Evolutionary conservation across 2,797 vertebrate species (phyloP).

Genomic region (Merluccius polli): DNA sequence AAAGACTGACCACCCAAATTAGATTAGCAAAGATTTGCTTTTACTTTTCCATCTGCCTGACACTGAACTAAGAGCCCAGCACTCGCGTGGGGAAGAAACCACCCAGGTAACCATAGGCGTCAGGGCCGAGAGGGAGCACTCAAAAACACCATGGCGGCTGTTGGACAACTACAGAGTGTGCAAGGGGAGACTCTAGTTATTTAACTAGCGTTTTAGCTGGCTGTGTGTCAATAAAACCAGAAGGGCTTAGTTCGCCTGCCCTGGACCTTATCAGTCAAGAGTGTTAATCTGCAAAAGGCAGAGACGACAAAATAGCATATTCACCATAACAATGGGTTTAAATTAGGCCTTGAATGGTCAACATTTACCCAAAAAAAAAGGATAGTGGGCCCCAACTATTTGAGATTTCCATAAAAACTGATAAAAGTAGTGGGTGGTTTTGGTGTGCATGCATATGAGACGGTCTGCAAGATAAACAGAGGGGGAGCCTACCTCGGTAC

Average conservation of each 20-base stretch:
- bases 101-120: background rate
- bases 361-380: constrained; percentile 51
- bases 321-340: constrained; percentile 41
- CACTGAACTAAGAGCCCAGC: constrained; percentile 26
- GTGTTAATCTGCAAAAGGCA: constrained; percentile 46
- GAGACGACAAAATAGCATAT: constrained; percentile 39
- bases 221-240: constrained; percentile 20
- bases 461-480: background rate
- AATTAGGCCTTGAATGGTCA: constrained; percentile 35
- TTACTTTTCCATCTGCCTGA: constrained; percentile 35
- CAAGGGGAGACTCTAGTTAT: background rate
- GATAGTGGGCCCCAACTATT: constrained; percentile 23
- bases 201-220: constrained; percentile 9
- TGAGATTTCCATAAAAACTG: background rate
- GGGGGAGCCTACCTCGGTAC: constrained; percentile 79
- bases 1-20: constrained; percentile 22
- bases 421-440: background rate
- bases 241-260: constrained; percentile 29
- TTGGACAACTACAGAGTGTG: background rate
- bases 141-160: background rate
- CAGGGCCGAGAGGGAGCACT: background rate
- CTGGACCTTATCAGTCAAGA: constrained; percentile 40
- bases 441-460: background rate
- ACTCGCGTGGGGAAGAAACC: background rate
- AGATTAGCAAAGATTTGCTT: constrained; percentile 45